Base-by-base conservation (phyloP, 2,888 invertebrate genomes). In the Mechanitis mazaeus region DNA sequence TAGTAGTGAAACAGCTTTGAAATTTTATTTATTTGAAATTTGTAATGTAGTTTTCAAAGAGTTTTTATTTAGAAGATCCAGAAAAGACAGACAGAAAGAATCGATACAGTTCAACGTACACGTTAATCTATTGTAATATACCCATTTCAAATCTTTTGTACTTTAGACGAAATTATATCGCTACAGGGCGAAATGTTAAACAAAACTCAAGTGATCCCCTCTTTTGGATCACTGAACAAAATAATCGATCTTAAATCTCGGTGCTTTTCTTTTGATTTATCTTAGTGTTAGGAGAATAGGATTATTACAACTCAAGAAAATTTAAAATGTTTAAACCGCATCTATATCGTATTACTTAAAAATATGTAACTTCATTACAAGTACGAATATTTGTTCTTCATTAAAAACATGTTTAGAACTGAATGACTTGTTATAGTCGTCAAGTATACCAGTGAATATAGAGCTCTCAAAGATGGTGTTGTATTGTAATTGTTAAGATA, bases 211-310 rank as follows among this genome's bases (percentile, higher is more conserved):
- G 47, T 47, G 65, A 61, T 60, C 67, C 63, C 64, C 64, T 57
- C 63, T 60, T 56, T 58, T 63, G 63, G 67, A 56, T 66, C 69
- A 68, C 47, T 61, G 64, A 64, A 54, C 59, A 61, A 64, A 55
- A 66, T 63, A 66, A 66, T 66, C 64, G 66, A 65, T 64, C 60
- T 60, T 62, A 68, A 56, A 66, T 65, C 58, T 61, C 46, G 55
- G 64, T 62, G 60, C 62, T 63, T 65, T 20, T 64, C 64, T 64
- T 64, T 69, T 68, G 70, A 68, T 69, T 69, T 70, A 69, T 69
- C 59, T 62, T 38, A 58, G 60, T 63, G 62, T 58, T 63, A 54
- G 61, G 62, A 64, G 65, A 60, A 63, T 58, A 59, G 66, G 66
- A 65, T 67, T 67, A 67, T 69, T 69, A 70, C 68, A 68, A 63